Evolutionary conservation across 37 sponge, comb jelly and placozoan species (phyloP).

Genomic region (Spongilla lacustris): DNA sequence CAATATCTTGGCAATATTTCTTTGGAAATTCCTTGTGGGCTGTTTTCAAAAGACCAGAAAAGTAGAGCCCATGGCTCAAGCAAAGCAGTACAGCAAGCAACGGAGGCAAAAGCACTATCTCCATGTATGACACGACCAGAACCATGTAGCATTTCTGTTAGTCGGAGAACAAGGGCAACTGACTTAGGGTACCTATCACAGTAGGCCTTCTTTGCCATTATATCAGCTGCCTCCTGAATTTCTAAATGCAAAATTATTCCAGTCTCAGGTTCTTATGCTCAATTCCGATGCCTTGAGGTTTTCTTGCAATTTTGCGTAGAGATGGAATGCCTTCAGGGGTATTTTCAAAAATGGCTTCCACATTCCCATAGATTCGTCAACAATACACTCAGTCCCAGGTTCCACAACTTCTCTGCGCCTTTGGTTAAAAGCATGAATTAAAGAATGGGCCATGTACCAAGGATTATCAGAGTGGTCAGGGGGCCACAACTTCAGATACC

Average conservation of each 20-base stretch:
- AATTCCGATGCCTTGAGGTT: not conserved
- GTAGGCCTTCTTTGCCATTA: conserved; percentile 1
- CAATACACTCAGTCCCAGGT: not conserved
- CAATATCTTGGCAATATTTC: not conserved
- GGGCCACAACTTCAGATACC: conserved; percentile 1
- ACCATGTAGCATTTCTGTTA: not conserved
- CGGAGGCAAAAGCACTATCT: not conserved
- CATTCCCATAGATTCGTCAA: not conserved
- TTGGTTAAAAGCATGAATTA: not conserved
- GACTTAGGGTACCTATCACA: conserved; percentile 1
- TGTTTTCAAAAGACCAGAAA: conserved; percentile 1
- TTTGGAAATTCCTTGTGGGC: not conserved
- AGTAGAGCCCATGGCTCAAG: not conserved
- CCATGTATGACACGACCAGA: not conserved
- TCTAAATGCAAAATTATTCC: not conserved
- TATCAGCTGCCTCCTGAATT: conserved; percentile 1
- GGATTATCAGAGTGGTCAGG: conserved; percentile 1
- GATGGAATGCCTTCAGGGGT: not conserved
- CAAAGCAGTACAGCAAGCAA: not conserved
- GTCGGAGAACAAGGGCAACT: not conserved
- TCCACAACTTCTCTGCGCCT: not conserved
- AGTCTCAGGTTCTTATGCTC: not conserved
- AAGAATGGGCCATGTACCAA: conserved; percentile 1
- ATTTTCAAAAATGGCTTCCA: not conserved
- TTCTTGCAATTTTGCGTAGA: conserved; percentile 1